These are phyloP conservation scores for Pelobates cultripes DNA, from an alignment of 2,797 vertebrate species.

Conservation along the genomic window DNA sequence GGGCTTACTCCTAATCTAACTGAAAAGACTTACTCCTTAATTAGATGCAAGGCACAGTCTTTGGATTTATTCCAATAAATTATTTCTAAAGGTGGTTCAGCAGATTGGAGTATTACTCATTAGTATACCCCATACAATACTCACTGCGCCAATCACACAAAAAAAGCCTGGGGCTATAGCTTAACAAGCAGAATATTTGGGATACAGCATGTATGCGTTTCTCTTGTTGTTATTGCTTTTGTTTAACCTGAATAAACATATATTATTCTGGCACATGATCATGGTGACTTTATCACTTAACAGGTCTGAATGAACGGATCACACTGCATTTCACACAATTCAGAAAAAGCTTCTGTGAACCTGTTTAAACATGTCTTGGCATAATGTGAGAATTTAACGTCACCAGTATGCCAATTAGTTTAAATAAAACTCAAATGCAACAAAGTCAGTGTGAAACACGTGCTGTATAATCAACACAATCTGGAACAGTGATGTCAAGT, in stretches of 20 bases:
- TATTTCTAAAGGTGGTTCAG: slow-evolving; percentile 8
- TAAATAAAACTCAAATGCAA: too few species aligned
- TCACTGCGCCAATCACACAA: slow-evolving; percentile 14
- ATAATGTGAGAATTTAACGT: neutral
- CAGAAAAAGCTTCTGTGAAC: neutral
- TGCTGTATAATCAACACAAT: too few species aligned
- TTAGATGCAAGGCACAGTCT: slow-evolving; percentile 1
- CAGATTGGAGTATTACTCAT: slow-evolving; percentile 11
- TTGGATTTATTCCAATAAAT: slow-evolving; percentile 8
- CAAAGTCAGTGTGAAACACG: too few species aligned
- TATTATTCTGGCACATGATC: slow-evolving; percentile 6
- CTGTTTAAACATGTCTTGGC: neutral
- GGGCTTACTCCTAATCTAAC: too few species aligned
- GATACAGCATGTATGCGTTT: neutral
- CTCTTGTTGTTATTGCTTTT: neutral
- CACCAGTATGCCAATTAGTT: too few species aligned
- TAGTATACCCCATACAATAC: neutral
- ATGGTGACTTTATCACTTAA: neutral
- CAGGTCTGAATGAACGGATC: neutral
- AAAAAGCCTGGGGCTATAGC: slow-evolving; percentile 22
- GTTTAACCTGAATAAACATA: slow-evolving; percentile 13
- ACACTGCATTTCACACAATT: neutral
- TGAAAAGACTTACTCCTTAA: neutral
- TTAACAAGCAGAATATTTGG: slow-evolving; percentile 28
- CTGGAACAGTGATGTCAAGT: too few species aligned